Evolutionary conservation across 2,888 invertebrate genomes (phyloP).

Genomic region (Strigamia maritima): DNA sequence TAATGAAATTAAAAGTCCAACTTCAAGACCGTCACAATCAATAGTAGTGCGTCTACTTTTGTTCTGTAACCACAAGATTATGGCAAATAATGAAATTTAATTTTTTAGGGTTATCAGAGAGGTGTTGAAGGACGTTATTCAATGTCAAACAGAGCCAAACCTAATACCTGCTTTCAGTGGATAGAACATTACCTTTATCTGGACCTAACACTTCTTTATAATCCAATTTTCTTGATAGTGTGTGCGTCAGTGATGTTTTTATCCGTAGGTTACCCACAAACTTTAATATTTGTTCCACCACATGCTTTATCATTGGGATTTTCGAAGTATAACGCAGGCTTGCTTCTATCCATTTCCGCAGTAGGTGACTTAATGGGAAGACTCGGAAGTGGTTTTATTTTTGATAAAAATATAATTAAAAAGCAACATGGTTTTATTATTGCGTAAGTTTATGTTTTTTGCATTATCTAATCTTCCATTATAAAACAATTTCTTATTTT

Average conservation of each 20-base stretch:
- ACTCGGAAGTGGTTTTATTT: conserved; percentile 11
- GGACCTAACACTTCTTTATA: neutral
- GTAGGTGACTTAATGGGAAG: neutral
- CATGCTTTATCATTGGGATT: neutral
- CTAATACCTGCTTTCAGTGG: conserved; percentile 16
- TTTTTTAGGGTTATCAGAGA: neutral
- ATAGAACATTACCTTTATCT: neutral
- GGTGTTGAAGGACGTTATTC: neutral
- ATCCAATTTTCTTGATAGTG: conserved; percentile 29
- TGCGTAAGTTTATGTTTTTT: conserved; percentile 42
- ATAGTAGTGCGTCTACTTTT: neutral
- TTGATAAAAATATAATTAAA: neutral
- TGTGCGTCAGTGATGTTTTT: conserved; percentile 50
- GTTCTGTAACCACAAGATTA: neutral
- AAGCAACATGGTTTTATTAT: neutral
- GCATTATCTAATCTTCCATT: neutral
- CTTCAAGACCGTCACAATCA: neutral
- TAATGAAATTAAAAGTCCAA: neutral
- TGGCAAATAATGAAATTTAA: neutral
- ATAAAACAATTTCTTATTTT: neutral
- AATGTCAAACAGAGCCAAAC: neutral
- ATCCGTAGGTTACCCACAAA: neutral
- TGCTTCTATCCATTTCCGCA: neutral
- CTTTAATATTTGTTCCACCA: neutral
- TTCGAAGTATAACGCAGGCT: neutral